Evolutionary conservation across 2,797 vertebrate genomes (phyloP).

Genomic region (Mormyrops boulengeri): DNA sequence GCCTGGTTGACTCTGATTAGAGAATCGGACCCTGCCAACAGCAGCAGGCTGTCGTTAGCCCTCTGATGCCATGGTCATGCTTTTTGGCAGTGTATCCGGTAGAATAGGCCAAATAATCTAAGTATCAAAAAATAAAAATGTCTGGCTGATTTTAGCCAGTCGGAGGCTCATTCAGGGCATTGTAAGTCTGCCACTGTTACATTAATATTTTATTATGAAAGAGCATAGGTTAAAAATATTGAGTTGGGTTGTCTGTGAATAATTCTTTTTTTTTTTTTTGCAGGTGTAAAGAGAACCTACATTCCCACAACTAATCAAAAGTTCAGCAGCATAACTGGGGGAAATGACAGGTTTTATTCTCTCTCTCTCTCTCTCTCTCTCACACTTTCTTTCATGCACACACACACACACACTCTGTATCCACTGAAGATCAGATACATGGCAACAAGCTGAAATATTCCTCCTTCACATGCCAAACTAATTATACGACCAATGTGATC

Average conservation of each 20-base stretch:
- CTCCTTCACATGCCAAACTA: background rate
- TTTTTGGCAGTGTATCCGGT: background rate
- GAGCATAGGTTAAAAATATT: slow-evolving; percentile 26
- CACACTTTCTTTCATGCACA: background rate
- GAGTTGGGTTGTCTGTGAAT: background rate
- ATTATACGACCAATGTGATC: background rate
- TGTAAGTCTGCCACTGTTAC: background rate
- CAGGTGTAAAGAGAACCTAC: background rate
- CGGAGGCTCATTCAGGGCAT: background rate
- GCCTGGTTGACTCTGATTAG: background rate
- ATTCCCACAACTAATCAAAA: background rate
- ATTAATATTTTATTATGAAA: slow-evolving; percentile 33
- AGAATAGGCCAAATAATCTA: background rate
- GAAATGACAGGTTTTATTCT: background rate
- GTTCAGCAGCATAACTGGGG: background rate
- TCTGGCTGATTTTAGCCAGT: background rate
- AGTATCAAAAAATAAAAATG: background rate
- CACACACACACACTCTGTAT: background rate
- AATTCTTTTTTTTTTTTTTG: background rate
- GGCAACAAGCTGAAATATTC: background rate
- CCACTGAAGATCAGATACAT: background rate
- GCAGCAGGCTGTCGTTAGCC: background rate
- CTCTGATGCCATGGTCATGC: background rate
- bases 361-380: background rate
- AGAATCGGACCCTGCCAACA: background rate